Conservation (phyloP, 2,113 vertebrate genomes). For the Chiloscyllium plagiosum region DNA sequence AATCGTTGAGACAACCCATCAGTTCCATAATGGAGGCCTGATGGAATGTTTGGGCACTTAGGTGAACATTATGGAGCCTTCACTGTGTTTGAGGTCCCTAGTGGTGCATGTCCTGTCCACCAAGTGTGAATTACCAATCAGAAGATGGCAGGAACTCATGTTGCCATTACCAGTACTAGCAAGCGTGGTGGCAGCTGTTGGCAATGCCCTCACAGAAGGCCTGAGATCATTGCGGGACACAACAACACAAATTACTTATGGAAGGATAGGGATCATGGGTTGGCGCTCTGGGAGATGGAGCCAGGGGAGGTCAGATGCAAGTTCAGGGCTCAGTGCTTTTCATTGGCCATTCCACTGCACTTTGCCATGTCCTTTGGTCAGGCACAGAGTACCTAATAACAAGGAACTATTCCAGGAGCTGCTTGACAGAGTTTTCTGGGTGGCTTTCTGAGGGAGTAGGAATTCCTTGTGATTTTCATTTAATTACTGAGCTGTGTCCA, state of each 20-base stretch:
- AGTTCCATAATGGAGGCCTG: too few relatives aligned
- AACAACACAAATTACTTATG: background rate
- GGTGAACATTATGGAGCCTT: background rate
- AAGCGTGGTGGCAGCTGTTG: background rate
- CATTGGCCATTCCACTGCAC: background rate
- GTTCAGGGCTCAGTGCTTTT: background rate
- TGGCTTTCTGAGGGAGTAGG: background rate
- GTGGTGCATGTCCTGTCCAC: background rate
- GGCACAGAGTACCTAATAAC: background rate
- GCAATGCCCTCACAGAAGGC: too few relatives aligned
- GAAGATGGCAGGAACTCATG: background rate
- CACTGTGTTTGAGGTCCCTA: background rate
- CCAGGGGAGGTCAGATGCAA: background rate
- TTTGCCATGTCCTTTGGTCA: too few relatives aligned
- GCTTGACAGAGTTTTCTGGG: background rate
- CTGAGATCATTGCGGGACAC: too few relatives aligned
- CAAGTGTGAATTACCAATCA: too few relatives aligned
- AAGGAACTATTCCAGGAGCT: background rate
- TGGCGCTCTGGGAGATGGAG: background rate
- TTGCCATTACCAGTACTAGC: background rate
- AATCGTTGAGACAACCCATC: too few relatives aligned
- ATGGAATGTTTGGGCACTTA: too few relatives aligned
- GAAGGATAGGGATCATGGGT: background rate
- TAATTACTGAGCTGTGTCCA: too few relatives aligned
- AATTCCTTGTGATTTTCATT: too few relatives aligned